Evolutionary conservation across 2,888 invertebrate genomes (phyloP).

Genomic region (Pheosia tremula): DNA sequence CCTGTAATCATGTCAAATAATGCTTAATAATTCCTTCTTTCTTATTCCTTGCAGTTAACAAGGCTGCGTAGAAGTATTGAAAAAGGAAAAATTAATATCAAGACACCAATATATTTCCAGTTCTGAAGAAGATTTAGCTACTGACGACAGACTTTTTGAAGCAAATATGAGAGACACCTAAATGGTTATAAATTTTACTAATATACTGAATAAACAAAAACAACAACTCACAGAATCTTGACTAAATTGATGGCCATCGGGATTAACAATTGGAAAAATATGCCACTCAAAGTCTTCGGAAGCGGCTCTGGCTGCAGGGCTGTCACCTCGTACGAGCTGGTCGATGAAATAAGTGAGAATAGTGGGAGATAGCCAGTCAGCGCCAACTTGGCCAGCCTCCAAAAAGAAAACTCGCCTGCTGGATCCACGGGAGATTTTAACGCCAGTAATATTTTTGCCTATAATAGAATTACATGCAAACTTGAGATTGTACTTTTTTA

Average conservation of each 20-base stretch:
- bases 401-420: constrained; percentile 60
- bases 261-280: constrained; percentile 89
- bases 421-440: constrained; percentile 61
- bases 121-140: too few species aligned
- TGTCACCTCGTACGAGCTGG: constrained; percentile 84
- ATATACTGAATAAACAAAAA: too few species aligned
- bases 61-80: neutral
- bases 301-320: constrained; percentile 72
- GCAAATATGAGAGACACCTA: neutral
- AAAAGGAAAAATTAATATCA: neutral
- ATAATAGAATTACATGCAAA: constrained; percentile 17
- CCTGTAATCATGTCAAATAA: constrained; percentile 45
- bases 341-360: constrained; percentile 86
- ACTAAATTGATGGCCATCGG: constrained; percentile 90
- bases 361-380: constrained; percentile 91
- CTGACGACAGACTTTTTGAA: too few species aligned
- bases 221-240: constrained; percentile 78
- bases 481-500: too few species aligned
- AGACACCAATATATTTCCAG: too few species aligned
- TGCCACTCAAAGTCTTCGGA: constrained; percentile 88
- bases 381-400: constrained; percentile 86
- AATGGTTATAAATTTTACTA: too few species aligned
- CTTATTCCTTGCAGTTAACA: neutral
- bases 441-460: constrained; percentile 79
- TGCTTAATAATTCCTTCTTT: neutral